These are phyloP conservation scores for Rallus limicola DNA, from an alignment of 2,113 vertebrate genomes.

Conservation along the genomic window DNA sequence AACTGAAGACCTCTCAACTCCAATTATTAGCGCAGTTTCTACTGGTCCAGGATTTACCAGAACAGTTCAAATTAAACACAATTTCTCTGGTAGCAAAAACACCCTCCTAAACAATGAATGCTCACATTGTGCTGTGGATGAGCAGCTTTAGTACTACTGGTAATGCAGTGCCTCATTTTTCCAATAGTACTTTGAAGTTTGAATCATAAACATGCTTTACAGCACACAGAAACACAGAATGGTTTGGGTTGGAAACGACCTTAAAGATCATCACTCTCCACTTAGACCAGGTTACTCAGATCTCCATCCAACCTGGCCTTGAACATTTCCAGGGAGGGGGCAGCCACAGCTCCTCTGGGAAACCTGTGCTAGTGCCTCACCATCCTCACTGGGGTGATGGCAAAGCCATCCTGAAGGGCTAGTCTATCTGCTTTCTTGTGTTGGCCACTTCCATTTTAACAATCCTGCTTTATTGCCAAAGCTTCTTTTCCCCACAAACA, in stretches of 20 bases:
- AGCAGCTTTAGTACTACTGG: not conserved
- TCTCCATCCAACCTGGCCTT: not conserved
- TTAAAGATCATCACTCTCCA: not conserved
- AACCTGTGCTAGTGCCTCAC: not conserved
- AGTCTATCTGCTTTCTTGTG: not conserved
- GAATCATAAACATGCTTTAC: fast-evolving
- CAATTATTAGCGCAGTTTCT: not conserved
- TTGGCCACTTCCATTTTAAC: not conserved
- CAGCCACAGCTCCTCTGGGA: not conserved
- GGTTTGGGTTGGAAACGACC: not conserved
- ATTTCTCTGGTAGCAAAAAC: not conserved
- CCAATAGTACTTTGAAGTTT: not conserved
- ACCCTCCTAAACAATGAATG: not conserved
- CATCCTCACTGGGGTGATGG: too few relatives aligned
- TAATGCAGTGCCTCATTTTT: not conserved
- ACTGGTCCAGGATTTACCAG: not conserved
- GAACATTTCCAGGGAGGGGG: fast-evolving
- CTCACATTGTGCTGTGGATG: not conserved
- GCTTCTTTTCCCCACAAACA: not conserved
- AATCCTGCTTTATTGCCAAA: not conserved
- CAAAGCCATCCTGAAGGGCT: not conserved
- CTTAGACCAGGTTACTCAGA: not conserved
- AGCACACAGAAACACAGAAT: not conserved
- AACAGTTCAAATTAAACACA: not conserved
- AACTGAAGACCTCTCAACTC: not conserved